Percentiles rank a stretch among this genome's conserved stretches.
Conservation (phyloP, 2,888 invertebrate species). For the Drosophila kanekoi region DNA sequence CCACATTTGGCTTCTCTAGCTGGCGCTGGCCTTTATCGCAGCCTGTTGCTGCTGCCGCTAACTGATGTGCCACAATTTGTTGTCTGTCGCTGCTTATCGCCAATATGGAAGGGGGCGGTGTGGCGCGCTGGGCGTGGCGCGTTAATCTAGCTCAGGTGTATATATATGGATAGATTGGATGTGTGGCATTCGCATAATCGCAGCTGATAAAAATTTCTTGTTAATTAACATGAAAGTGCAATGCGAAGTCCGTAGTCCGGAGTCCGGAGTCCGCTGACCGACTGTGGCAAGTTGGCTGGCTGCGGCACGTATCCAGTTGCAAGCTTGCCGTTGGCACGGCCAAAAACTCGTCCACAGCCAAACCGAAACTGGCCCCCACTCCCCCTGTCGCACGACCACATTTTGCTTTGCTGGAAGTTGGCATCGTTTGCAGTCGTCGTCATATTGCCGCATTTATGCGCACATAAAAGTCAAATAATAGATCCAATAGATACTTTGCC, state of each 20-base stretch:
- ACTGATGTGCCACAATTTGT: constrained; percentile 69
- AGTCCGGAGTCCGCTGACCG: constrained; percentile 3
- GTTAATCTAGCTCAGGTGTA: not conserved
- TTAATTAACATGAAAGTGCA: constrained; percentile 79
- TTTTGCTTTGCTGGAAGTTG: constrained; percentile 26
- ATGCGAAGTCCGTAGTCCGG: constrained; percentile 37
- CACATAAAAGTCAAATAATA: constrained; percentile 83
- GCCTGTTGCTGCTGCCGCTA: constrained; percentile 11
- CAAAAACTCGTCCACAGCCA: constrained; percentile 51
- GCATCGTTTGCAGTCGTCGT: constrained; percentile 61
- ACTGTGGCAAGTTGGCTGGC: constrained; percentile 7
- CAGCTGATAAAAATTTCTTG: constrained; percentile 70
- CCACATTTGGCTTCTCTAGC: too few relatives aligned
- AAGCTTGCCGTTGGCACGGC: constrained; percentile 16
- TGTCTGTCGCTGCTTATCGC: constrained; percentile 64
- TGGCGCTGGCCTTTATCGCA: not conserved
- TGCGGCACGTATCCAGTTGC: constrained; percentile 30
- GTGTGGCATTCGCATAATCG: constrained; percentile 67
- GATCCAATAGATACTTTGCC: constrained; percentile 80
- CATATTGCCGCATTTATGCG: constrained; percentile 81
- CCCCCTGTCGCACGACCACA: not conserved
- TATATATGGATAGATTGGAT: constrained; percentile 1
- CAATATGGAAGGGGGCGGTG: constrained; percentile 4
- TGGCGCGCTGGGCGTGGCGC: not conserved
- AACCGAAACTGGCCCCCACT: constrained; percentile 40